Conservation (phyloP, 2,888 invertebrate species). For the Oegoconia quadripuncta region DNA sequence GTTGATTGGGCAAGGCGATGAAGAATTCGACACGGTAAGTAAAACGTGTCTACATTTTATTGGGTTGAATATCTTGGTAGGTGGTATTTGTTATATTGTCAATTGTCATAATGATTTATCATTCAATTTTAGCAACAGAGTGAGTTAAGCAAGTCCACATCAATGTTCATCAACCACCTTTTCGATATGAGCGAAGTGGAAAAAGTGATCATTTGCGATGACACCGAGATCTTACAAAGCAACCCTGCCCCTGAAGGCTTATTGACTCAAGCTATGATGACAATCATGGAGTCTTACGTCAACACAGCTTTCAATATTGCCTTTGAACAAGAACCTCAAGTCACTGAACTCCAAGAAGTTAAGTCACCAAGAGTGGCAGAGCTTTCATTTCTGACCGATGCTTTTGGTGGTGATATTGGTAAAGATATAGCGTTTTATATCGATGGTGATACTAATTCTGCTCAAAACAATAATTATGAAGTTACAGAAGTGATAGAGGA, state of each 20-base stretch:
- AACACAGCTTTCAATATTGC: slow-evolving; percentile 36
- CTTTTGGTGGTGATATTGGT: slow-evolving; percentile 28
- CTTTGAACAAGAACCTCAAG: slow-evolving; percentile 24
- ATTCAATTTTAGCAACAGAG: slow-evolving; percentile 32
- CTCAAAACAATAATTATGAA: slow-evolving; percentile 19
- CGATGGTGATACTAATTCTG: slow-evolving; percentile 26
- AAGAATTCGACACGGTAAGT: slow-evolving; percentile 48
- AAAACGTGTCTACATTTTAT: too few relatives aligned
- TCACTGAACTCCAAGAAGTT: slow-evolving; percentile 17
- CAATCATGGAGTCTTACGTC: slow-evolving; percentile 48
- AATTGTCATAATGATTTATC: too few relatives aligned
- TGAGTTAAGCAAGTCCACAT: slow-evolving; percentile 49
- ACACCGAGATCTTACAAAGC: slow-evolving; percentile 27
- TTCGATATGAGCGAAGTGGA: slow-evolving; percentile 68
- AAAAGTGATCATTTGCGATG: slow-evolving; percentile 28
- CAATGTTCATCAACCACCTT: slow-evolving; percentile 57
- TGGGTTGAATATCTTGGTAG: too few relatives aligned
- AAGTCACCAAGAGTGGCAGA: slow-evolving; percentile 28
- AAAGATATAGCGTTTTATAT: slow-evolving; percentile 40
- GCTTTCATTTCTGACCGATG: slow-evolving; percentile 50
- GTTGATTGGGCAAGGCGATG: slow-evolving; percentile 67
- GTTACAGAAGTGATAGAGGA: slow-evolving; percentile 21
- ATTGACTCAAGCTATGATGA: slow-evolving; percentile 36
- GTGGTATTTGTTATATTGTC: too few relatives aligned
- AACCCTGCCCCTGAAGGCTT: slow-evolving; percentile 30